These are phyloP conservation scores for Passerculus sandwichensis DNA, from an alignment of 2,797 vertebrate species.

Conservation along the genomic window DNA sequence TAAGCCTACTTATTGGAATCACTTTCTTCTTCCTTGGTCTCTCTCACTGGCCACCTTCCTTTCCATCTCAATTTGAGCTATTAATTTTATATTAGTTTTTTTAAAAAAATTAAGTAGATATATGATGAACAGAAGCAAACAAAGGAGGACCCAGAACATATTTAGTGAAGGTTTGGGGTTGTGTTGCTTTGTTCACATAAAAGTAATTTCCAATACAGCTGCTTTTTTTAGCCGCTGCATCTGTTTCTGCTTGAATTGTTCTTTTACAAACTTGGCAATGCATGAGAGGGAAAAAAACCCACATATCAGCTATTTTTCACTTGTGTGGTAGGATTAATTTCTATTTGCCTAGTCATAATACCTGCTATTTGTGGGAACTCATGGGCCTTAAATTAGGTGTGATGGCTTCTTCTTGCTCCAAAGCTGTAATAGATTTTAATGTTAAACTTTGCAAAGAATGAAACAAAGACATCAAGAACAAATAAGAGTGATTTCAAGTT, in stretches of 20 bases:
- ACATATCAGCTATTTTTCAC: not conserved
- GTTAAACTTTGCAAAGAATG: slow-evolving; percentile 11
- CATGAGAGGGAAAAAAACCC: not conserved
- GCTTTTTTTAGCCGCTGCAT: not conserved
- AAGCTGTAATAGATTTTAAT: not conserved
- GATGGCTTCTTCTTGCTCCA: not conserved
- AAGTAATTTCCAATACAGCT: not conserved
- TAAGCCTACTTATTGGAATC: not conserved
- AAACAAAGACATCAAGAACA: slow-evolving; percentile 18
- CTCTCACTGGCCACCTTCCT: not conserved
- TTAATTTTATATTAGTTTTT: not conserved
- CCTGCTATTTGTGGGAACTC: not conserved
- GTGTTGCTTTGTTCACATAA: not conserved
- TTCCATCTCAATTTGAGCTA: not conserved
- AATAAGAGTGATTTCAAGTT: slow-evolving; percentile 18
- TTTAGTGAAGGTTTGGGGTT: not conserved
- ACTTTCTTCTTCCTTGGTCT: not conserved
- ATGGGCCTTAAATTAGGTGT: not conserved
- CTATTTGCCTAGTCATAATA: slow-evolving; percentile 4
- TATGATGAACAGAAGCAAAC: not conserved
- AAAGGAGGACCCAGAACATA: not conserved
- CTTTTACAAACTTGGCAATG: not conserved
- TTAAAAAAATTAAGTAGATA: not conserved
- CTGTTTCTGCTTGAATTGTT: not conserved
- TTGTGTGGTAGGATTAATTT: not conserved